Base-by-base conservation (phyloP, 30 jellyfish, hydroid and myxozoan genomes). In the Pseudorhiza aurosa region DNA sequence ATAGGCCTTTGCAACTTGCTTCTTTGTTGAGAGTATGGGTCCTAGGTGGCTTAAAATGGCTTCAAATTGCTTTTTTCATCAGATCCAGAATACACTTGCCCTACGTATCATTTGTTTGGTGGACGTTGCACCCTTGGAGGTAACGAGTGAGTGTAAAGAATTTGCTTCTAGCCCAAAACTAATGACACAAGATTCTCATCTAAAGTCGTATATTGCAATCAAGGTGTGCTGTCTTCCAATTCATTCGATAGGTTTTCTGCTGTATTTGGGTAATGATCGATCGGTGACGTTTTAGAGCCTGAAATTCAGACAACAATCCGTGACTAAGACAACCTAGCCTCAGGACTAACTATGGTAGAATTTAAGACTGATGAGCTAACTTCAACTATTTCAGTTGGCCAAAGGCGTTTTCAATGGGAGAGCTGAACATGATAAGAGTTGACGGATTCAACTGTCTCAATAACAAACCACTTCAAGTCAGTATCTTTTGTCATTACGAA, bases 71-170 rank as follows among this genome's bases (percentile, higher is more conserved):
- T 62, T 37, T 42, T 14, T 15, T 10, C 43, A 11, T 15, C 35
- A 82, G 94, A 82, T 55, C 94, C 94, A 0, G 28, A 47, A 31
- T 51, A 32, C 42, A 65, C 94, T 11, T 82, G 94, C 19, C 94
- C 94, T 5, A 69, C 86, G 0, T 82, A 82, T 53, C 86, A 67
- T 18, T 70, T 82, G 19, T 82, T 50, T 68, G 94, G 94, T 11
- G 86, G 84, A 5, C 65, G 94, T 1, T 82, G 94, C 39, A 82
- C 94, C 4, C 65, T 82, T 19, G 94, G 94, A 27, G 94, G 94
- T n/a, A 82, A 82, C 36, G 94, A 82, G 94, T 82, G 42, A 65
- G 94, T 67, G n/a, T n/a, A n/a, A n/a, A n/a, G n/a, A n/a, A n/a
- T n/a, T n/a, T n/a, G n/a, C n/a, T n/a, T n/a, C n/a, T n/a, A n/a